Evolutionary conservation across 2,888 invertebrate genomes (phyloP).

Genomic region (Lycophotia porphyrea): DNA sequence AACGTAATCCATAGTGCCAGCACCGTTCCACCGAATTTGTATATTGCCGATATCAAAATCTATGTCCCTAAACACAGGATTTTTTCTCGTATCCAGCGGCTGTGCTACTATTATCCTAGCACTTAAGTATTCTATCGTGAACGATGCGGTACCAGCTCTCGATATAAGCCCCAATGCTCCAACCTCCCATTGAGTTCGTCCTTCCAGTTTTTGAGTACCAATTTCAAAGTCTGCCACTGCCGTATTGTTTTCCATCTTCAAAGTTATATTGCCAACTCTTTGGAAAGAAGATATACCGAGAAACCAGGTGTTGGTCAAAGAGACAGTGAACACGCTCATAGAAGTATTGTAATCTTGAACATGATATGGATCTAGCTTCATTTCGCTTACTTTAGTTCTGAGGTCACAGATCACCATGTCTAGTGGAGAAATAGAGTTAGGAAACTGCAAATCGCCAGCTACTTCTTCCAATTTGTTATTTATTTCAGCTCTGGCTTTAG

Average conservation of each 20-base stretch:
- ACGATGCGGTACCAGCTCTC: constrained; percentile 93
- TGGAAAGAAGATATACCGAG: constrained; percentile 95
- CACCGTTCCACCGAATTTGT: constrained; percentile 95
- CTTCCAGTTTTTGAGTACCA: constrained; percentile 94
- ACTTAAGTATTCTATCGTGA: constrained; percentile 94
- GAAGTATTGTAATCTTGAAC: constrained; percentile 93
- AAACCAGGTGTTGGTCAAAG: constrained; percentile 94
- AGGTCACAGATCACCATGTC: constrained; percentile 95
- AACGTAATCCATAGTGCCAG: constrained; percentile 95
- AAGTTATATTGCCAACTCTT: constrained; percentile 94
- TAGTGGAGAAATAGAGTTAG: constrained; percentile 95
- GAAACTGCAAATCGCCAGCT: constrained; percentile 92
- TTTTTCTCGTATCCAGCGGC: constrained; percentile 93
- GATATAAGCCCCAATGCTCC: constrained; percentile 92
- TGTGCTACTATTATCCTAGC: constrained; percentile 93
- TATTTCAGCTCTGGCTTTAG: constrained; percentile 93
- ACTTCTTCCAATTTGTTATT: constrained; percentile 93
- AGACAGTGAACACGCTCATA: constrained; percentile 92
- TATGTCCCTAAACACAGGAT: constrained; percentile 93
- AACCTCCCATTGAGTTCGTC: constrained; percentile 94
- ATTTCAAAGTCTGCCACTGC: constrained; percentile 92
- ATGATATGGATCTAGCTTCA: constrained; percentile 94
- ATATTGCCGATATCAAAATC: constrained; percentile 96
- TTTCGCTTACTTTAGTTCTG: constrained; percentile 92
- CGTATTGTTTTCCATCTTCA: constrained; percentile 93